These are phyloP conservation scores for Drosophila pruinosa DNA, from an alignment of 1,140 invertebrate genomes.

Conservation along the genomic window DNA sequence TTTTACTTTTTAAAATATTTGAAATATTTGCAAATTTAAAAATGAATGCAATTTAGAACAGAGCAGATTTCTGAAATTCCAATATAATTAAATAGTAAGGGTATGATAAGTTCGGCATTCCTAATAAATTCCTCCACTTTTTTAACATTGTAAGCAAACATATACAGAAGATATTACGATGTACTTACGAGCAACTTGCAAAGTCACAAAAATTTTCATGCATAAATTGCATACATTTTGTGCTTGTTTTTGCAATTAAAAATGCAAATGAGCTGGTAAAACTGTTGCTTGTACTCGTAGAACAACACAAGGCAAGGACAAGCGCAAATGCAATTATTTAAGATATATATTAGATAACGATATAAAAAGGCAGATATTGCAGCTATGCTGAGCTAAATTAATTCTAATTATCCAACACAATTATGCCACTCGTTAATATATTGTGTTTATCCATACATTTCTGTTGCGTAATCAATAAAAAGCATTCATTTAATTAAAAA, in stretches of 20 bases:
- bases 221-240: constrained; percentile 8
- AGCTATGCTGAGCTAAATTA: not conserved
- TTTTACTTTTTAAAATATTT: not conserved
- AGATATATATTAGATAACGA: not conserved
- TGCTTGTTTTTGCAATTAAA: constrained; percentile 48
- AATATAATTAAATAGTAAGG: not conserved
- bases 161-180: not conserved
- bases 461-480: not conserved
- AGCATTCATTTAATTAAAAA: constrained; percentile 8
- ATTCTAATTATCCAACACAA: not conserved
- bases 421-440: not conserved
- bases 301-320: not conserved
- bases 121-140: not conserved
- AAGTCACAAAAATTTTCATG: not conserved
- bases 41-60: not conserved
- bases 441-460: not conserved
- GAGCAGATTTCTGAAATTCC: not conserved
- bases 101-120: not conserved
- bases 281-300: constrained; percentile 11
- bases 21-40: not conserved
- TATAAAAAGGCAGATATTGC: not conserved
- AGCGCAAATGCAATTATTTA: not conserved
- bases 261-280: constrained; percentile 53
- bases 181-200: not conserved
- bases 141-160: not conserved